These are phyloP conservation scores for Liodrosophila aerea DNA, from an alignment of 2,888 invertebrate species.

Conservation along the genomic window DNA sequence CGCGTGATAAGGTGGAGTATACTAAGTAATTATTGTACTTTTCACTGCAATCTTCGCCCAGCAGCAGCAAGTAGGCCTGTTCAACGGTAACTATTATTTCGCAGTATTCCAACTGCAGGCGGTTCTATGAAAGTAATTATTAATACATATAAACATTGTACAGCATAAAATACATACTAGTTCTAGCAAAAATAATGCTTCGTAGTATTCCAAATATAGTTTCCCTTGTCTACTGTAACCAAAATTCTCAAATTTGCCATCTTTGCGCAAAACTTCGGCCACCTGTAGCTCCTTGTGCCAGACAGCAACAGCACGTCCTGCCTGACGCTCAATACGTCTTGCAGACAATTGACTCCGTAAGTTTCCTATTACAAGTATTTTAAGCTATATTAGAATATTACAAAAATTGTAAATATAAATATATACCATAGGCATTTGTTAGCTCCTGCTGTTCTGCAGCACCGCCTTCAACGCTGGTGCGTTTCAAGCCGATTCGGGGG, in stretches of 20 bases:
- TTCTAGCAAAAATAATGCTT: conserved; percentile 79
- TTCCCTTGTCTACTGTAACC: conserved; percentile 73
- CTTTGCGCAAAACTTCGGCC: conserved; percentile 75
- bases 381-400: conserved; percentile 29
- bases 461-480: conserved; percentile 55
- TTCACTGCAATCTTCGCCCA: conserved; percentile 67
- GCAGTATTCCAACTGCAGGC: conserved; percentile 76
- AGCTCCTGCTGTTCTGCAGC: conserved; percentile 66
- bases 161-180: conserved; percentile 55
- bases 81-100: conserved; percentile 75
- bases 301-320: conserved; percentile 70
- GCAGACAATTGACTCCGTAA: conserved; percentile 67
- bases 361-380: conserved; percentile 53
- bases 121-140: conserved; percentile 65
- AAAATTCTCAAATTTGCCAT: conserved; percentile 80
- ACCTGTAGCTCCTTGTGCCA: conserved; percentile 72
- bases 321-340: conserved; percentile 75
- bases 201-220: conserved; percentile 77
- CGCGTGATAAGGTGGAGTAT: conserved; percentile 78
- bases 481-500: conserved; percentile 65
- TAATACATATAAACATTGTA: not conserved
- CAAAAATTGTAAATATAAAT: not conserved
- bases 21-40: conserved; percentile 78
- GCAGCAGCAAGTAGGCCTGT: conserved; percentile 78
- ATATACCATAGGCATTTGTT: conserved; percentile 61